phyloP scores from a whole-genome alignment of 2,113 vertebrate genomes.

The Oncorhynchus nerka region DNA sequence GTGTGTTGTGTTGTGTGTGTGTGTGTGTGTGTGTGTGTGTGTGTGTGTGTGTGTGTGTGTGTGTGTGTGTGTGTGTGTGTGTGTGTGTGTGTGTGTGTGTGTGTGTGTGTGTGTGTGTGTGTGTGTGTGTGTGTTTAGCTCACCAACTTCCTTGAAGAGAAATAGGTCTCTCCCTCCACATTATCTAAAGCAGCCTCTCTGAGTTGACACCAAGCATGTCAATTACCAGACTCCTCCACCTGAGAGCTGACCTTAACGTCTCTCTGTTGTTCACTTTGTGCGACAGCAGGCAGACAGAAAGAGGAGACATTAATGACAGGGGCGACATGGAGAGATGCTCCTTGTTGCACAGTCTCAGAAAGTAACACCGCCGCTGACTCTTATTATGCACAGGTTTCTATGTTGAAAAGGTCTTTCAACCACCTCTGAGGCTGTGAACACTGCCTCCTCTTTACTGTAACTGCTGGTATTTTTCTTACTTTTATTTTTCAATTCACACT shows the following conservation, averaged over 20 bases:
- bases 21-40: too few relatives aligned
- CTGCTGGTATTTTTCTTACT: too few relatives aligned
- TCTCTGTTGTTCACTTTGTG: background rate
- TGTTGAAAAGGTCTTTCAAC: too few relatives aligned
- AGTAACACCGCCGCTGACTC: too few relatives aligned
- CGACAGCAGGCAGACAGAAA: too few relatives aligned
- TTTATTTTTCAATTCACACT: background rate
- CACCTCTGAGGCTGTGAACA: too few relatives aligned
- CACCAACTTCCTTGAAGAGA: conserved; percentile 15
- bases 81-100: too few relatives aligned
- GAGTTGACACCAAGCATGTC: conserved; percentile 37
- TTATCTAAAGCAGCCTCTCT: conserved; percentile 18
- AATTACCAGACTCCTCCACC: conserved; percentile 45
- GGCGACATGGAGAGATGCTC: too few relatives aligned
- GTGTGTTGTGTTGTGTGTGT: conserved; percentile 1
- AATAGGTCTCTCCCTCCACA: conserved; percentile 33
- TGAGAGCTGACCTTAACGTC: conserved; percentile 35
- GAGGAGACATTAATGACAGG: too few relatives aligned
- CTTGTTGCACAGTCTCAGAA: too few relatives aligned
- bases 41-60: background rate
- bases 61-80: background rate
- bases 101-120: background rate
- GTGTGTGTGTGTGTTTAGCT: conserved; percentile 11
- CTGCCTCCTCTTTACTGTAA: too few relatives aligned
- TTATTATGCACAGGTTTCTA: too few relatives aligned